Conservation (phyloP, 2,113 vertebrate genomes). For the Puntigrus tetrazona region DNA sequence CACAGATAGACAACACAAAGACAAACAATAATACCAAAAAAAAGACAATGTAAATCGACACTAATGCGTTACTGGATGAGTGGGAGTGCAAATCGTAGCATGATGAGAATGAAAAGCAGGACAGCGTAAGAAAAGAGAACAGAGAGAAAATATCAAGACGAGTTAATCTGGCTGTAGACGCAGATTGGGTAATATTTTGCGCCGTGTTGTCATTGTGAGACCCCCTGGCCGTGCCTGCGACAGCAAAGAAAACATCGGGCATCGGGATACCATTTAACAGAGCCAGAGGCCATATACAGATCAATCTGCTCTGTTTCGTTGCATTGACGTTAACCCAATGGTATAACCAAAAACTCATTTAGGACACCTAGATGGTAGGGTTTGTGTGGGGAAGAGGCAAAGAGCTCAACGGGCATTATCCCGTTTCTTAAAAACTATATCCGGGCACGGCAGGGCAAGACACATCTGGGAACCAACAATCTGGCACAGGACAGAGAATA, state of each 20-base stretch:
- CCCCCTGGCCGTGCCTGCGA: constrained; percentile 13
- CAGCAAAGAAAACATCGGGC: not conserved
- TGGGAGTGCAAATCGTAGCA: constrained; percentile 41
- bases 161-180: not conserved
- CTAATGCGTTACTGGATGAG: constrained; percentile 52
- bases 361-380: too few species aligned
- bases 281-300: constrained; percentile 28
- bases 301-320: constrained; percentile 45
- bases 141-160: not conserved
- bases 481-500: not conserved
- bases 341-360: not conserved
- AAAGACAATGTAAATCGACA: not conserved
- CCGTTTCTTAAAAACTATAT: too few species aligned
- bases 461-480: not conserved
- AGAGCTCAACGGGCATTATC: too few species aligned
- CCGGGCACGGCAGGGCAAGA: not conserved
- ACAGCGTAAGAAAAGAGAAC: constrained; percentile 40
- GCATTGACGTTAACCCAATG: constrained; percentile 51
- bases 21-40: not conserved
- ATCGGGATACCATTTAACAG: constrained; percentile 67
- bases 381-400: too few species aligned
- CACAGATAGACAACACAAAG: not conserved
- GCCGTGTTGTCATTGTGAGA: not conserved
- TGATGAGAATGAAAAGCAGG: not conserved
- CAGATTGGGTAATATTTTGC: not conserved